Evolutionary conservation across 2,888 invertebrate species (phyloP).

Genomic region (Uloborus plumipes): DNA sequence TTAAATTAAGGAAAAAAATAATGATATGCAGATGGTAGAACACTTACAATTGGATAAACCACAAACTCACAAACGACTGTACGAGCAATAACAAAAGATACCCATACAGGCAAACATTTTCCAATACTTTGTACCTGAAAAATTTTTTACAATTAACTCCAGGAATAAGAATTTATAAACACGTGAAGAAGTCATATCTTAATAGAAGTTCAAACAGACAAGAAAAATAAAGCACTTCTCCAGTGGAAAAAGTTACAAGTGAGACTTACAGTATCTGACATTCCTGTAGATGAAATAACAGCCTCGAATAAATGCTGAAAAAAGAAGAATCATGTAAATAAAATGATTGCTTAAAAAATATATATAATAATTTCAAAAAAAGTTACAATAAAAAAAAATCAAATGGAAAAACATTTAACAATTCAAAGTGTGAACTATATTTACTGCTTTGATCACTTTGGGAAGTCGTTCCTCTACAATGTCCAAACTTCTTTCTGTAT

Average conservation of each 20-base stretch:
- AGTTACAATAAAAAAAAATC: no score
- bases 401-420: background rate
- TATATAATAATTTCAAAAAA: no score
- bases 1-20: background rate
- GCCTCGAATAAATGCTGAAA: constrained; percentile 51
- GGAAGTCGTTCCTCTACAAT: constrained; percentile 45
- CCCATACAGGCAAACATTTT: constrained; percentile 40
- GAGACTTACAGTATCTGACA: constrained; percentile 30
- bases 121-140: constrained; percentile 40
- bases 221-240: background rate
- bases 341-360: background rate
- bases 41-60: constrained; percentile 54
- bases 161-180: background rate
- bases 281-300: constrained; percentile 33
- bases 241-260: background rate
- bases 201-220: background rate
- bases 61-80: constrained; percentile 49
- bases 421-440: no score
- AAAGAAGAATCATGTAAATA: background rate
- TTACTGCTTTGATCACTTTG: constrained; percentile 44
- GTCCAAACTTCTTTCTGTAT: constrained; percentile 43
- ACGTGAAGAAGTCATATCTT: background rate
- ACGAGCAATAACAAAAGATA: constrained; percentile 41
- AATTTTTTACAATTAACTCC: background rate
- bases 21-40: background rate